phyloP scores from a whole-genome alignment of 2,888 invertebrate species.

The Nomada goodeniana region DNA sequence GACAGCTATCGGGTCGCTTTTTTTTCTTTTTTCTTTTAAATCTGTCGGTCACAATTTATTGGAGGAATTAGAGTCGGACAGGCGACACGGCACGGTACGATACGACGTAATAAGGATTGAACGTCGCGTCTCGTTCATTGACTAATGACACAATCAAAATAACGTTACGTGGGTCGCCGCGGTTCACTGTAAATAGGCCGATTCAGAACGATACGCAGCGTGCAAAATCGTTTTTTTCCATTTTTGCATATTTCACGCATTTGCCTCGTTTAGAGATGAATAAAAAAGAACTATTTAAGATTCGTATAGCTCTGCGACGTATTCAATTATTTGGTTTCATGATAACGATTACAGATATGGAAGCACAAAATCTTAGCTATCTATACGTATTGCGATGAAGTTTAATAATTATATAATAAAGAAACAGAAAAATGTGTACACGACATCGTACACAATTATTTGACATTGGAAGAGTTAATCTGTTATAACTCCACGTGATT shows the following conservation, averaged over 20 bases:
- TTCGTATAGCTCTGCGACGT: too few species aligned
- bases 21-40: neutral
- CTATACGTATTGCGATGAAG: too few species aligned
- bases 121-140: slow-evolving; percentile 64
- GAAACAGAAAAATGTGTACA: too few species aligned
- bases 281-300: too few species aligned
- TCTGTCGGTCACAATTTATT: neutral
- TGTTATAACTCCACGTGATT: too few species aligned
- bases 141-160: slow-evolving; percentile 68
- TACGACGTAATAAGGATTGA: slow-evolving; percentile 39
- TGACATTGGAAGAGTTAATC: too few species aligned
- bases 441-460: too few species aligned
- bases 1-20: neutral
- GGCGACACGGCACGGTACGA: slow-evolving; percentile 17
- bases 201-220: slow-evolving; percentile 28
- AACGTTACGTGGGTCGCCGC: slow-evolving; percentile 57
- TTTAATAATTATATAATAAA: too few species aligned
- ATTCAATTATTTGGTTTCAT: too few species aligned
- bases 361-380: too few species aligned
- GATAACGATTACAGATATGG: too few species aligned
- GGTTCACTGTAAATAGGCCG: slow-evolving; percentile 56
- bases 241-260: neutral
- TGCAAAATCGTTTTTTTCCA: too few species aligned
- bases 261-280: neutral
- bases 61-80: slow-evolving; percentile 24